Conservation (phyloP, 1,140 invertebrate species). For the Tenebrio molitor region DNA sequence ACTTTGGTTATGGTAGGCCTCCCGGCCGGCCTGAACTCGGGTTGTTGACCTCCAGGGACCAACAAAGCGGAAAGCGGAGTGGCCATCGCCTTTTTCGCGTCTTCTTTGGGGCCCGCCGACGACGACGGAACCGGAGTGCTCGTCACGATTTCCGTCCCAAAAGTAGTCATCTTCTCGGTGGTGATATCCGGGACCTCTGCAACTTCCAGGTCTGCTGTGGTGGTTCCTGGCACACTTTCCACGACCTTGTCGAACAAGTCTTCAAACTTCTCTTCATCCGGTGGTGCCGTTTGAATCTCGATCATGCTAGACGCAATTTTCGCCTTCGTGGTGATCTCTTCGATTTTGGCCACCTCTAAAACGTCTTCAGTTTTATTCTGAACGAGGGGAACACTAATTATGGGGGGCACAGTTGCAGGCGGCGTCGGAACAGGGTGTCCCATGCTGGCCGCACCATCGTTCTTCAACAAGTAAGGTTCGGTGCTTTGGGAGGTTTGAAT, state of each 20-base stretch:
- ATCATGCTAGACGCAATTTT: background rate
- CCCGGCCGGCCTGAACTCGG: conserved; percentile 65
- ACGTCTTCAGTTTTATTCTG: background rate
- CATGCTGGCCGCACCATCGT: background rate
- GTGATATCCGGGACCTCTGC: background rate
- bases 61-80: conserved; percentile 69
- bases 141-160: background rate
- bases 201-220: background rate
- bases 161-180: background rate
- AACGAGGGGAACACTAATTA: background rate
- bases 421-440: conserved; percentile 36
- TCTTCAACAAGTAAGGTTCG: background rate
- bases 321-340: conserved; percentile 1
- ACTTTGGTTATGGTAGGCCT: conserved; percentile 76
- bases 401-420: conserved; percentile 13
- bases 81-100: background rate
- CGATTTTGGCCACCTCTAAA: background rate
- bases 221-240: background rate
- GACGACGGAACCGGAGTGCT: background rate
- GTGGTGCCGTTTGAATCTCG: background rate
- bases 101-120: background rate
- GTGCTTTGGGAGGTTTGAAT: background rate
- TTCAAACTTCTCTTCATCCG: background rate
- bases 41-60: conserved; percentile 72
- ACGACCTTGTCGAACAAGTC: background rate